phyloP scores from a whole-genome alignment of 2,888 invertebrate genomes.

The Protophormia terraenovae region DNA sequence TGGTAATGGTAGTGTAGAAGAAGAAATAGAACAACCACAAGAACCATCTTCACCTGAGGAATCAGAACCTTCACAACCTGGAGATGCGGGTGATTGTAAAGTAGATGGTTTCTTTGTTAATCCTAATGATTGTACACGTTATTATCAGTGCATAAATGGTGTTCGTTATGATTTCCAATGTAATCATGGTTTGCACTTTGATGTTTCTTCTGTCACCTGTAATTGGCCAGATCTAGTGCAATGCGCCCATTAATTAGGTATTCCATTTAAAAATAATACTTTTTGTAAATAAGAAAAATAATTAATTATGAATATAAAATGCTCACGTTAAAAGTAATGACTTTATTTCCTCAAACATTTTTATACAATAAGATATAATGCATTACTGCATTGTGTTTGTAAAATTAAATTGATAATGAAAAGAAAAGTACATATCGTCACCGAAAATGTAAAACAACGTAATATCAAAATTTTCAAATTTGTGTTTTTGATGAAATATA shows the following conservation, averaged over 20 bases:
- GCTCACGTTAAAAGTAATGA: too few species aligned
- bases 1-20: not conserved
- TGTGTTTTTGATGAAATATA: too few species aligned
- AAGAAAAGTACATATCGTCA: too few species aligned
- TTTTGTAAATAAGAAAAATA: too few species aligned
- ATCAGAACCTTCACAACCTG: not conserved
- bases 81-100: not conserved
- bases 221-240: constrained; percentile 4
- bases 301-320: too few species aligned
- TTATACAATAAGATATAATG: too few species aligned
- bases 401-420: too few species aligned
- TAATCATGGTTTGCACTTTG: constrained; percentile 28
- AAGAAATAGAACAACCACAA: not conserved
- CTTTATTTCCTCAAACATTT: too few species aligned
- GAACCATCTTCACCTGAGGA: not conserved
- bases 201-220: constrained; percentile 1
- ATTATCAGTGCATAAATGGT: constrained; percentile 29
- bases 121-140: constrained; percentile 11
- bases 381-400: too few species aligned
- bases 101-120: constrained; percentile 22
- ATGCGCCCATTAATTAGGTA: not conserved
- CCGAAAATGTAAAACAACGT: too few species aligned
- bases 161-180: constrained; percentile 34
- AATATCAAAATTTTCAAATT: too few species aligned
- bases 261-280: too few species aligned